These are phyloP conservation scores for Porphyrio hochstetteri DNA, from an alignment of 2,113 vertebrate genomes.

Conservation along the genomic window DNA sequence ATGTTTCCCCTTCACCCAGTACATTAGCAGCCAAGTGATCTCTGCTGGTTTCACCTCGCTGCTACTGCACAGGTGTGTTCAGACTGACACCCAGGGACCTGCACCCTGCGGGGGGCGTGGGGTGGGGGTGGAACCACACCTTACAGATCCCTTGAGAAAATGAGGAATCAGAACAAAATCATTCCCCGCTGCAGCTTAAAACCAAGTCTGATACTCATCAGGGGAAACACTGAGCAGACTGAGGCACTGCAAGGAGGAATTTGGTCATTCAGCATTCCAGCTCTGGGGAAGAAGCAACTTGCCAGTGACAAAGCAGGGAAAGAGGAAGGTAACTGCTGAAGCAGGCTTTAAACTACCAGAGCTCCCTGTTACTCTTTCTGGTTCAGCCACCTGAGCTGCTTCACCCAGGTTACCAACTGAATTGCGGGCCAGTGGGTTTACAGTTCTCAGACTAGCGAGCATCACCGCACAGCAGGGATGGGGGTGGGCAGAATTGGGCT, in stretches of 20 bases:
- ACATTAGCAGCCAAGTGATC: background rate
- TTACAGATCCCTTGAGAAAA: background rate
- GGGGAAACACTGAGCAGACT: background rate
- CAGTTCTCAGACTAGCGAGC: background rate
- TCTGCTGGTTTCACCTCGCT: background rate
- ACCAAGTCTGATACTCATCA: background rate
- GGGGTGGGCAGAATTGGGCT: background rate
- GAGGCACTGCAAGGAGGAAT: background rate
- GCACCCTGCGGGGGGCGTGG: fast-evolving
- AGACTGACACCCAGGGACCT: background rate
- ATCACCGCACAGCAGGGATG: background rate
- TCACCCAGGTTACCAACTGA: background rate
- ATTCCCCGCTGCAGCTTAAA: background rate
- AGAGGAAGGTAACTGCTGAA: background rate
- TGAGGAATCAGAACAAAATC: background rate
- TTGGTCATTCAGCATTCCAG: background rate
- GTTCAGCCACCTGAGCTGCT: background rate
- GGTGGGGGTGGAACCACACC: background rate
- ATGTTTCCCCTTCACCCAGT: background rate
- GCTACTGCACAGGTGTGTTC: background rate
- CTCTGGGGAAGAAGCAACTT: background rate
- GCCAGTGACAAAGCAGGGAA: background rate
- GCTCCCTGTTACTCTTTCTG: background rate
- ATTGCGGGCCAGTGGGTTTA: background rate
- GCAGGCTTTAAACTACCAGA: fast-evolving